Evolutionary conservation across 2,888 invertebrate genomes (phyloP), one percentile per base, ranked within the genome.

Genomic region (Ennomos fuscantarius): DNA sequence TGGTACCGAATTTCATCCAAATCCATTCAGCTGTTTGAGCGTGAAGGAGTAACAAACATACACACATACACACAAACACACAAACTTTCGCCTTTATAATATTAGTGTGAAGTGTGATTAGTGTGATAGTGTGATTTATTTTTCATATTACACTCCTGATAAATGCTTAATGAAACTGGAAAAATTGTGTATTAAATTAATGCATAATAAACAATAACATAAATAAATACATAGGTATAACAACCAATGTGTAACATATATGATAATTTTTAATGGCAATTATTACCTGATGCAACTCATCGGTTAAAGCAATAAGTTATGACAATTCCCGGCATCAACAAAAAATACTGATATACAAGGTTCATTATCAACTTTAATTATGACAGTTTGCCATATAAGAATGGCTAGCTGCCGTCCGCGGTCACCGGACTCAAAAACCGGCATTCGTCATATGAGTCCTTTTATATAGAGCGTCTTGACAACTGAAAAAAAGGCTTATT

Each of bases 331-430:
- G 63, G 84, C 79, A 84, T 72, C 74, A 68, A 75, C 74, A 88
- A 86, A 87, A 24, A 87, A 75, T 73, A 82, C 83, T 82, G 79
- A 79, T 73, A 71, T 73, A 71, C 73, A 80, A n/a, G 74, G 62
- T 82, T 84, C 89, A 86, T 89, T 89, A 89, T 86, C 85, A 84
- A 82, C 79, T 84, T 90, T 90, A 91, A 92, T 92, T 91, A 91
- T 91, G 88, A 91, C 89, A 90, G 90, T 87, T 86, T 71, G 78
- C 91, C 91, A 75, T 91, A 88, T 89, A 91, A 67, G 88, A 85
- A 84, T 82, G 81, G 78, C 81, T 86, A 80, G 84, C 84, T 81
- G 81, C 74, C 74, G 75, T 73, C 79, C 73, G 73, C 77, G 72
- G 74, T 70, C 72, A 68, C 58, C 61, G 74, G 69, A 60, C 73